A percentile compares a stretch with the other conserved stretches of the same genome.
Conservation (phyloP, 2,113 vertebrate species). For the Ptyas mucosa region DNA sequence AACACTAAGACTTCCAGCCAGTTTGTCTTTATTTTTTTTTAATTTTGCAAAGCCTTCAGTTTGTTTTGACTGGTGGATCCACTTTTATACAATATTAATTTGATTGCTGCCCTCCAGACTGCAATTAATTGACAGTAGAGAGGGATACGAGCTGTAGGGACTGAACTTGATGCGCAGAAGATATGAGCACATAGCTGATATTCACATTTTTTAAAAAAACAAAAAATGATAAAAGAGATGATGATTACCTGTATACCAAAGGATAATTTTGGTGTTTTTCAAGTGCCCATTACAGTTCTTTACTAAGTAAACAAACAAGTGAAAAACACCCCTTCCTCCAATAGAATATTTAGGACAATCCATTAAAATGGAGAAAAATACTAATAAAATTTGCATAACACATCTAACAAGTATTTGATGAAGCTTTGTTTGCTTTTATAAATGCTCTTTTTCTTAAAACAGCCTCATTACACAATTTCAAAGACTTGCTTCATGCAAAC, state of each 20-base stretch:
- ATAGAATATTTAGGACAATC: neutral
- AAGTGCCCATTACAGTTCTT: neutral
- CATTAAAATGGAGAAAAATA: neutral
- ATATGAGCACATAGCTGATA: neutral
- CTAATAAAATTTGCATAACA: neutral
- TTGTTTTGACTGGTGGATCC: neutral
- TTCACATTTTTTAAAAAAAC: neutral
- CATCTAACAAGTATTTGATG: neutral
- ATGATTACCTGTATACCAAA: neutral
- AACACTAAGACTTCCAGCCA: neutral
- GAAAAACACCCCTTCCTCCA: neutral
- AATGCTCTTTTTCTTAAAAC: neutral
- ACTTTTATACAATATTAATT: conserved; percentile 12
- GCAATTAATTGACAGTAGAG: conserved; percentile 1
- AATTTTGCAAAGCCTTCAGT: neutral
- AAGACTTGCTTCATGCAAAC: neutral
- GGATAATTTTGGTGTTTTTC: neutral
- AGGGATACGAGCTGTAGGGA: neutral
- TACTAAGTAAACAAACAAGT: neutral
- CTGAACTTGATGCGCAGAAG: neutral
- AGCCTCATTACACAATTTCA: neutral
- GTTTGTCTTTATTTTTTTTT: neutral
- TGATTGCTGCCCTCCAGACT: neutral
- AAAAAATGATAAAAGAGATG: neutral
- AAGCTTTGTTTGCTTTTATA: neutral